Base-by-base conservation (phyloP, 2,888 invertebrate species). In the Scelioninae gen. 1 region DNA sequence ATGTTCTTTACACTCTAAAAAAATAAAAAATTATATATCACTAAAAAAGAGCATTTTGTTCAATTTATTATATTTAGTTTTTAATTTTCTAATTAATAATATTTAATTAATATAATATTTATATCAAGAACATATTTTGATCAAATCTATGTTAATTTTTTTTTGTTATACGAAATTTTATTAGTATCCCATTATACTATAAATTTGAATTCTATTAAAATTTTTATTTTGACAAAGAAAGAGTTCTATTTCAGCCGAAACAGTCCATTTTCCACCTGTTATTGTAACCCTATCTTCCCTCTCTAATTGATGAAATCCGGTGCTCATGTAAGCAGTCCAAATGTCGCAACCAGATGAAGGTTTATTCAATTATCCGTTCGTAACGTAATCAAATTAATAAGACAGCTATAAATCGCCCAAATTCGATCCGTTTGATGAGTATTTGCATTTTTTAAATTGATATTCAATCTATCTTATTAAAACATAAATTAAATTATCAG, bases 261-360 rank as follows among this genome's bases (percentile, higher is more conserved):
- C 53, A 23, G 32, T 65, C 13, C 34, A 60, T 60, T 78, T 78
- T 71, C 78, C 78, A 78, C 78, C 71, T 78, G 78, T 65, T 78
- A 58, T 51, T 62, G 63, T 65, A 71, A 78, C 58, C 66, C 58
- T 71, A 65, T 78, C 56, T 31, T 71, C 68, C 38, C 11, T 32
- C 31, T 16, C 13, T 65, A 65, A 71, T 78, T 65, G 65, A 58
- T 65, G 40, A 65, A 71, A 71, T 71, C 72, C 65, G 71, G 72
- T 31, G 40, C 5, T 58, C 15, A 13, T 34, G 45, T 56, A 55
- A 65, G 62, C 51, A 43, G 51, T 38, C 71, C 62, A 63, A 69
- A 55, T 78, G 63, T 78, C 29, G 63, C 40, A 34, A 38, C 10
- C 15, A 45, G 23, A 13, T 10, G 32, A 66, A 34, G 49, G 23